A percentile compares a stretch with the other conserved stretches of the same genome.
phyloP scores from a whole-genome alignment of 2,888 invertebrate genomes.

The Hirtodrosophila histrioides region DNA sequence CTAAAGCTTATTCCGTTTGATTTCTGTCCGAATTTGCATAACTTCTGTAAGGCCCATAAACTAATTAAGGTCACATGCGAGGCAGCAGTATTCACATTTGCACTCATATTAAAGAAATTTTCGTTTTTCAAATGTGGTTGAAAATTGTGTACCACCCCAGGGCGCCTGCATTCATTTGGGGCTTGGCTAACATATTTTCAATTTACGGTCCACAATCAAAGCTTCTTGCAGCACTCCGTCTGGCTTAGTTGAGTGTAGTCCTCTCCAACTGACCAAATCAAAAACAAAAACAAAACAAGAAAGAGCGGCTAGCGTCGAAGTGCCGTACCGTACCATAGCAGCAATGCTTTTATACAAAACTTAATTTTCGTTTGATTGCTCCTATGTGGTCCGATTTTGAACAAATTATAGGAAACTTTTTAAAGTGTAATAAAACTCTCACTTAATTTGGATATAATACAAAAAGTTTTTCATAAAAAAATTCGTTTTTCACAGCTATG shows the following conservation, averaged over 20 bases:
- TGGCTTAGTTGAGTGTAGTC: slow-evolving; percentile 20
- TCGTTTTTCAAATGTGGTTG: slow-evolving; percentile 20
- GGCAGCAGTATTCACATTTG: slow-evolving; percentile 17
- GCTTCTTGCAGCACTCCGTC: slow-evolving; percentile 4
- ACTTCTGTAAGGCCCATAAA: slow-evolving; percentile 39
- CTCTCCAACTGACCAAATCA: slow-evolving; percentile 16
- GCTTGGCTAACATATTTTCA: slow-evolving; percentile 57
- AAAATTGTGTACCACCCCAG: slow-evolving; percentile 1
- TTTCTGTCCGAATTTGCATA: slow-evolving; percentile 45
- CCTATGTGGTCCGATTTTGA: too few relatives aligned
- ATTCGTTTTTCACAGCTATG: too few relatives aligned
- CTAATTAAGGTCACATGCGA: slow-evolving; percentile 50
- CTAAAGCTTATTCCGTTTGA: slow-evolving; percentile 39
- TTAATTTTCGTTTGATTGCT: too few relatives aligned
- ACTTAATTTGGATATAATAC: too few relatives aligned
- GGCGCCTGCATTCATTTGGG: slow-evolving; percentile 40
- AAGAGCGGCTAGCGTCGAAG: too few relatives aligned
- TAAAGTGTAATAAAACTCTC: too few relatives aligned
- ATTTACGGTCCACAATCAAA: slow-evolving; percentile 39
- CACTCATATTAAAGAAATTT: slow-evolving; percentile 32
- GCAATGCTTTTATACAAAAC: too few relatives aligned
- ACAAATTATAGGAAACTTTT: too few relatives aligned
- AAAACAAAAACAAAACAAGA: slow-evolving; percentile 23
- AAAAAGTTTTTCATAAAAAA: too few relatives aligned
- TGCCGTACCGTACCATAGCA: too few relatives aligned